Conservation (phyloP, 2,888 invertebrate species). For the Polydrusus pterygomalis region DNA sequence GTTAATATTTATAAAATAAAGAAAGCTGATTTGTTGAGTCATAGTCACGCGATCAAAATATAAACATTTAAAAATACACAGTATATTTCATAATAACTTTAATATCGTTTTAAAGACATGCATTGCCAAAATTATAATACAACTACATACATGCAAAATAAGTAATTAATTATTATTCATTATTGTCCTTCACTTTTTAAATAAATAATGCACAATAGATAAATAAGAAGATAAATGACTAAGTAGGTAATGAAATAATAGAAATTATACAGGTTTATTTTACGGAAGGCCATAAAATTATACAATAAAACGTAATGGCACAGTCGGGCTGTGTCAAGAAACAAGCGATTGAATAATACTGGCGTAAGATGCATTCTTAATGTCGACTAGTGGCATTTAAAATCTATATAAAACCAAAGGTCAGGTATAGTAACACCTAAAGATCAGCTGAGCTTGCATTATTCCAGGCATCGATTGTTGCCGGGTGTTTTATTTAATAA, state of each 20-base stretch:
- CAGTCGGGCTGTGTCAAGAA: slow-evolving; percentile 33
- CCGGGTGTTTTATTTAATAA: background rate
- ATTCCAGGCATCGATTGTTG: background rate
- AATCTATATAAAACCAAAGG: slow-evolving; percentile 62
- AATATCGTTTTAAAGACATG: no score
- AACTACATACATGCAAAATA: no score
- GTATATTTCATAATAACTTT: no score
- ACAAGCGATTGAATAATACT: slow-evolving; percentile 44
- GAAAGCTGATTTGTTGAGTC: no score
- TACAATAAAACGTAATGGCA: slow-evolving; percentile 41
- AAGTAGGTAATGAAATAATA: slow-evolving; percentile 35
- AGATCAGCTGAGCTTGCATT: slow-evolving; percentile 50
- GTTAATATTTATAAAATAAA: no score
- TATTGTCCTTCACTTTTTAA: slow-evolving; percentile 17
- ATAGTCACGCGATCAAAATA: no score
- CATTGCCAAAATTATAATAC: no score
- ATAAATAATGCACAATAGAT: slow-evolving; percentile 11
- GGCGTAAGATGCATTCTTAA: slow-evolving; percentile 64
- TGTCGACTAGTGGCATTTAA: slow-evolving; percentile 70
- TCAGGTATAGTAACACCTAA: slow-evolving; percentile 60
- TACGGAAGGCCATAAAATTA: slow-evolving; percentile 38
- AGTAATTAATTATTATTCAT: no score
- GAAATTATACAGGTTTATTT: slow-evolving; percentile 34
- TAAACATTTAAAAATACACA: no score
- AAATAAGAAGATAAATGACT: slow-evolving; percentile 29